Evolutionary conservation across 92 coral and sea anemone species (phyloP).

Genomic region (Zoanthus sansibaricus): DNA sequence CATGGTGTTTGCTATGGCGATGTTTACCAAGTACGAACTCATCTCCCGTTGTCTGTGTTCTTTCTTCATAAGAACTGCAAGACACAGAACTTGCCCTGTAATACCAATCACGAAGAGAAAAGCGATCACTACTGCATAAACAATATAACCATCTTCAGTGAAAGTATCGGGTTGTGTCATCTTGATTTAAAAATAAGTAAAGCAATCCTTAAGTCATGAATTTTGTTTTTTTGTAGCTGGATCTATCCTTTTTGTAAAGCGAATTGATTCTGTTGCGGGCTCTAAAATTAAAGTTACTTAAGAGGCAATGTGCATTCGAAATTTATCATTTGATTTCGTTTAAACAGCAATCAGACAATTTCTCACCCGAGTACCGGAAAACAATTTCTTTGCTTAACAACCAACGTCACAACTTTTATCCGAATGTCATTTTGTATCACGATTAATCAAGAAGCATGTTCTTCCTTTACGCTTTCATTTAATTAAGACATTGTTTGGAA

Average conservation of each 20-base stretch:
- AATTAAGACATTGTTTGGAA: too few relatives aligned
- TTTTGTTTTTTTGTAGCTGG: not conserved
- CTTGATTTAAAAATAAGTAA: not conserved
- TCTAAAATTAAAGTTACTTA: not conserved
- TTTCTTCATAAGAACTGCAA: conserved; percentile 34
- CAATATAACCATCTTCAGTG: conserved; percentile 14
- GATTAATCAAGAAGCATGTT: too few relatives aligned
- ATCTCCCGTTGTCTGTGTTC: conserved; percentile 56
- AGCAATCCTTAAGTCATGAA: too few relatives aligned
- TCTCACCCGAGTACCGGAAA: not conserved
- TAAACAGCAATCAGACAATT: not conserved
- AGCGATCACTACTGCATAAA: conserved; percentile 40
- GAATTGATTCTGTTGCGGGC: too few relatives aligned
- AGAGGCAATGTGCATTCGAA: too few relatives aligned
- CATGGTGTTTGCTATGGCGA: conserved; percentile 57
- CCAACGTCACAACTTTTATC: not conserved
- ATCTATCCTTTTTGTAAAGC: not conserved
- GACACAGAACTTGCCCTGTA: conserved; percentile 21
- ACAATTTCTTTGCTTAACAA: not conserved
- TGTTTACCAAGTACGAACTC: conserved; percentile 53
- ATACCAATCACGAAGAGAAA: conserved; percentile 41
- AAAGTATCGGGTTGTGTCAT: not conserved
- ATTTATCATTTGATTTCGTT: not conserved
- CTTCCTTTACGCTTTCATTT: too few relatives aligned
- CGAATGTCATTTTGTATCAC: too few relatives aligned